These are phyloP conservation scores for Lethenteron camtschaticum DNA, from an alignment of 2,113 vertebrate species.

Conservation along the genomic window DNA sequence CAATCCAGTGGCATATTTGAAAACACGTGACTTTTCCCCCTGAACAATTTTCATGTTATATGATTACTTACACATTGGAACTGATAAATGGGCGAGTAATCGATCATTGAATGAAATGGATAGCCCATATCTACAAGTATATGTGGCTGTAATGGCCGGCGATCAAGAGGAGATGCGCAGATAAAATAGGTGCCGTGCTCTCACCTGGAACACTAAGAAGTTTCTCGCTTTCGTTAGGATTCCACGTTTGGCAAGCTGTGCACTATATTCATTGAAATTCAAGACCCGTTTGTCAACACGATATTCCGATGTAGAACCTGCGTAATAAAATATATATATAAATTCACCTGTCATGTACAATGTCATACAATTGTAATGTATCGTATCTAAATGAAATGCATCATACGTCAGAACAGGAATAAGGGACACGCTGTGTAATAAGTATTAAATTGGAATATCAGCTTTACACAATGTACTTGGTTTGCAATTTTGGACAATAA, in stretches of 20 bases:
- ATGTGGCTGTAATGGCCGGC: not conserved
- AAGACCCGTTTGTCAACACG: slow-evolving; percentile 27
- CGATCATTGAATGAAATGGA: not conserved
- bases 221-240: slow-evolving; percentile 59
- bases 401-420: too few relatives aligned
- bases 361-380: too few relatives aligned
- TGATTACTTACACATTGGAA: not conserved
- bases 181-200: not conserved
- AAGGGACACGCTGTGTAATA: too few relatives aligned
- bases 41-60: not conserved
- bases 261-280: slow-evolving; percentile 27
- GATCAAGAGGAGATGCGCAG: not conserved
- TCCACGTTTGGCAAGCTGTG: slow-evolving; percentile 46
- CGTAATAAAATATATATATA: slow-evolving; percentile 6
- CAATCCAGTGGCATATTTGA: too few relatives aligned
- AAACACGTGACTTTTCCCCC: too few relatives aligned
- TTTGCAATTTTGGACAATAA: too few relatives aligned
- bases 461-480: too few relatives aligned
- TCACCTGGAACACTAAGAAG: slow-evolving; percentile 75
- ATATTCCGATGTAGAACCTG: slow-evolving; percentile 47
- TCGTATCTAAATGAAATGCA: too few relatives aligned
- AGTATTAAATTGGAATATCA: too few relatives aligned
- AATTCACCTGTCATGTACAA: not conserved
- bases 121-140: not conserved
- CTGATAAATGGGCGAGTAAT: not conserved